Evolutionary conservation across 2,113 vertebrate species (phyloP).

Genomic region (Choloepus hoffmanni): DNA sequence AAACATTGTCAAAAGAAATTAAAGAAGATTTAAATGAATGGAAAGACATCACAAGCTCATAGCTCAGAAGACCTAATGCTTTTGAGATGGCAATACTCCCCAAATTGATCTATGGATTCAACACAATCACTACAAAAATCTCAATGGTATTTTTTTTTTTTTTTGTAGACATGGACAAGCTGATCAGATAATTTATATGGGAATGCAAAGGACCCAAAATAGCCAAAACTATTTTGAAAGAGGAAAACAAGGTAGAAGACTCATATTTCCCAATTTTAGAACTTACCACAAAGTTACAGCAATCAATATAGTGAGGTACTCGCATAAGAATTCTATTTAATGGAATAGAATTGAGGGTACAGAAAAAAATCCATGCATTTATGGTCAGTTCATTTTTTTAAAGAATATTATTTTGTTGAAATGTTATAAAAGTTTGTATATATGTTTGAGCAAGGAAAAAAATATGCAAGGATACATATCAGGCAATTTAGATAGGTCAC

Average conservation of each 20-base stretch:
- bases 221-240: background rate
- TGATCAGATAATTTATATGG: background rate
- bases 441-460: too few relatives aligned
- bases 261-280: background rate
- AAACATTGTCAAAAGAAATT: background rate
- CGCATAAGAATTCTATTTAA: background rate
- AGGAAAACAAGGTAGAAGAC: background rate
- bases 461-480: too few relatives aligned
- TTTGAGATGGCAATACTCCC: background rate
- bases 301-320: background rate
- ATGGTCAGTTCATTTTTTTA: background rate
- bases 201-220: background rate
- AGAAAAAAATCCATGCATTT: background rate
- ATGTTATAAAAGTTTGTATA: too few relatives aligned
- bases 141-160: background rate
- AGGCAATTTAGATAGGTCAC: too few relatives aligned
- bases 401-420: too few relatives aligned
- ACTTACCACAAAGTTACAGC: background rate
- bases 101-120: too few relatives aligned
- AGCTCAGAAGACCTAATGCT: background rate
- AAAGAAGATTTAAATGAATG: background rate
- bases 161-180: background rate
- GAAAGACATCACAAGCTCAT: background rate
- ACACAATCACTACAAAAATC: background rate
- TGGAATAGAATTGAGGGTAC: background rate